Percentiles rank a stretch among this genome's conserved stretches.
phyloP scores from a whole-genome alignment of 1,140 invertebrate species.

The Caerostris darwini region DNA sequence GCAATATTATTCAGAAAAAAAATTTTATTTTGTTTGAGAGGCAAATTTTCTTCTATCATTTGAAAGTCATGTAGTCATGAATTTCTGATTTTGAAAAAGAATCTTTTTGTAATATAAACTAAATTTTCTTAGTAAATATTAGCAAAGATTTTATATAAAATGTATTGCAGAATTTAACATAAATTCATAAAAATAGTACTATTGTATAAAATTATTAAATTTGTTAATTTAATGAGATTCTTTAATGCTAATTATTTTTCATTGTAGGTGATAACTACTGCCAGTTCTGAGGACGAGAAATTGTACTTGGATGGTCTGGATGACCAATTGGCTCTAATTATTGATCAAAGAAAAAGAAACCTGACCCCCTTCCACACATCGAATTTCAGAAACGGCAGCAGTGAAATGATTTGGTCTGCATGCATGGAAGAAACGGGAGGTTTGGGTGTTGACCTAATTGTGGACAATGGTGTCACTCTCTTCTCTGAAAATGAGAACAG shows the following conservation, averaged over 20 bases:
- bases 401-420: constrained; percentile 78
- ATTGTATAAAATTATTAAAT: too few relatives aligned
- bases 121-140: too few relatives aligned
- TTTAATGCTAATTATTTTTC: neutral
- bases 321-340: constrained; percentile 81
- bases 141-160: too few relatives aligned
- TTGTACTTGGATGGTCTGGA: constrained; percentile 81
- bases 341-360: constrained; percentile 82
- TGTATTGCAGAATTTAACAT: too few relatives aligned
- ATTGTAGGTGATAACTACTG: constrained; percentile 81
- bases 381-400: constrained; percentile 67
- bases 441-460: constrained; percentile 83
- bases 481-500: constrained; percentile 82
- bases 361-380: constrained; percentile 80
- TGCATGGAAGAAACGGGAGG: constrained; percentile 83
- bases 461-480: constrained; percentile 82
- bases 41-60: too few relatives aligned
- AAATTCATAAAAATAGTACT: too few relatives aligned
- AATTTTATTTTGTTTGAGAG: too few relatives aligned
- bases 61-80: too few relatives aligned
- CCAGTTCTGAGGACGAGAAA: constrained; percentile 82
- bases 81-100: too few relatives aligned
- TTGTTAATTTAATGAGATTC: too few relatives aligned
- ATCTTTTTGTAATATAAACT: too few relatives aligned
- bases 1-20: too few relatives aligned